phyloP scores from a whole-genome alignment of 2,888 invertebrate genomes.

The Xestia ashworthii region DNA sequence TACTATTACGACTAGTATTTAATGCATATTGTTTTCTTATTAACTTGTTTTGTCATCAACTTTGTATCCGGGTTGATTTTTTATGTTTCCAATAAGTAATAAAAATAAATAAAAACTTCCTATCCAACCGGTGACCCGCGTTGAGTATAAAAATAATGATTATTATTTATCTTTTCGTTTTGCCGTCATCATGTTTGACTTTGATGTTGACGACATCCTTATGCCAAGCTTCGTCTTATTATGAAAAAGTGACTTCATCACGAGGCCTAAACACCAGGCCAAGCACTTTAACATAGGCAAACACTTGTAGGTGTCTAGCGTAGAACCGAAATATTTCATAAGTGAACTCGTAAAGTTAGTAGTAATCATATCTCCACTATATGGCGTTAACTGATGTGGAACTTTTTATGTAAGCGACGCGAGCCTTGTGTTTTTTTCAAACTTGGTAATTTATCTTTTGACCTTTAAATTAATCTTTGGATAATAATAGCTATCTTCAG shows the following conservation, averaged over 20 bases:
- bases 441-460: not conserved
- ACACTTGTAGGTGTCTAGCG: constrained; percentile 12
- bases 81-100: not conserved
- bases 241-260: not conserved
- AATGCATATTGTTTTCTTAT: constrained; percentile 25
- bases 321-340: constrained; percentile 1
- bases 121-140: not conserved
- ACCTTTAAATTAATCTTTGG: constrained; percentile 17
- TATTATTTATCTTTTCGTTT: not conserved
- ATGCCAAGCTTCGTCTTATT: not conserved
- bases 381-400: not conserved
- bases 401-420: not conserved
- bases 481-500: constrained; percentile 6
- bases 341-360: not conserved
- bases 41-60: constrained; percentile 10
- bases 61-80: constrained; percentile 35
- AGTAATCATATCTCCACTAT: not conserved
- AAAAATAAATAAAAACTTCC: constrained; percentile 15
- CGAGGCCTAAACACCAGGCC: not conserved
- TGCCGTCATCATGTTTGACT: not conserved
- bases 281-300: constrained; percentile 4
- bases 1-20: not conserved
- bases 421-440: not conserved
- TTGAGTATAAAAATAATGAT: not conserved
- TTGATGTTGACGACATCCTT: not conserved